A percentile compares a stretch with the other conserved stretches of the same genome.
Evolutionary conservation across 2,888 invertebrate species (phyloP).

Genomic region (Hypercompe scribonia): DNA sequence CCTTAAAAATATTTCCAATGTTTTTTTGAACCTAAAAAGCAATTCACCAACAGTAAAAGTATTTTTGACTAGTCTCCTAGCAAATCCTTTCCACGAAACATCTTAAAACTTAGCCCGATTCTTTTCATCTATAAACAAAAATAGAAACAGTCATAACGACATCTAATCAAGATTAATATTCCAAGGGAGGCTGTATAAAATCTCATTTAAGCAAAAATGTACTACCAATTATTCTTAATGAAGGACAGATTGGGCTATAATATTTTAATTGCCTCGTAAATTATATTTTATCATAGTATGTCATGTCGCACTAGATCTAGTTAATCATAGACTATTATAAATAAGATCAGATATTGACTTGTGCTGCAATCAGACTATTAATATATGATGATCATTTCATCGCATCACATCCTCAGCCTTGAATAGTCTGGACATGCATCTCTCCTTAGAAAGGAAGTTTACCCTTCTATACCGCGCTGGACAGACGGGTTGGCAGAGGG

Average conservation of each 20-base stretch:
- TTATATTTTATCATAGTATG: constrained; percentile 40
- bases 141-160: background rate
- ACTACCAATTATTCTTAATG: constrained; percentile 44
- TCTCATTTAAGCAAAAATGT: constrained; percentile 29
- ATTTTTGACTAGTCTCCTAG: too few species aligned
- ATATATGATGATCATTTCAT: too few species aligned
- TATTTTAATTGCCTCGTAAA: constrained; percentile 43
- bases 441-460: too few species aligned
- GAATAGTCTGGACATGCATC: too few species aligned
- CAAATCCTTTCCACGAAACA: background rate
- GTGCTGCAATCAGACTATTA: background rate
- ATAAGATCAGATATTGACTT: background rate
- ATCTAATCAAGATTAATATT: constrained; percentile 23
- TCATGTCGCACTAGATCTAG: constrained; percentile 1
- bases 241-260: constrained; percentile 40
- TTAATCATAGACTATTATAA: background rate
- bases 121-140: background rate
- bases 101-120: background rate
- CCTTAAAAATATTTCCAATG: too few species aligned
- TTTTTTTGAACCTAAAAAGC: too few species aligned
- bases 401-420: too few species aligned
- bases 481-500: too few species aligned
- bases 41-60: too few species aligned
- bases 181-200: constrained; percentile 21
- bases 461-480: too few species aligned